These are phyloP conservation scores for Engraulis encrasicolus DNA, from an alignment of 2,113 vertebrate genomes.

Conservation along the genomic window DNA sequence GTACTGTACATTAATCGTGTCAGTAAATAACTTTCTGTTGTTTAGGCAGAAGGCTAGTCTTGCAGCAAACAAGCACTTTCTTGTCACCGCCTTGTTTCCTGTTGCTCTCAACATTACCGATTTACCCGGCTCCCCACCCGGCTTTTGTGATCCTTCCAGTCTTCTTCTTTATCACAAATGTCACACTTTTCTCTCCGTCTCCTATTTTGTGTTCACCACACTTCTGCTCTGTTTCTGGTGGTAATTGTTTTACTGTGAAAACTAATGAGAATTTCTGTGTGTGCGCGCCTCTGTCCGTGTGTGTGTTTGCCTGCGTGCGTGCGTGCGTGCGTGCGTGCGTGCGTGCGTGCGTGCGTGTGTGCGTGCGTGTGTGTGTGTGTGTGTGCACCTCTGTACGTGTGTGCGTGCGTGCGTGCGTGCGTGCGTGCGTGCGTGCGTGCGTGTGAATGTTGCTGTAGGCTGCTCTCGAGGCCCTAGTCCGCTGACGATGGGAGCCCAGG, in stretches of 20 bases:
- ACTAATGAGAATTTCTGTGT: not conserved
- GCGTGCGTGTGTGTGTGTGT: not conserved
- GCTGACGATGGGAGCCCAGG: constrained; percentile 97
- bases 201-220: constrained; percentile 9
- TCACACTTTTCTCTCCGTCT: not conserved
- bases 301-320: too few species aligned
- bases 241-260: not conserved
- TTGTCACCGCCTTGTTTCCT: not conserved
- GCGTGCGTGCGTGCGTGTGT: constrained; percentile 14
- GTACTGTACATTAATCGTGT: constrained; percentile 12
- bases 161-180: not conserved
- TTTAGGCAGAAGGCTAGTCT: constrained; percentile 9
- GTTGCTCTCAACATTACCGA: not conserved
- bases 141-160: not conserved
- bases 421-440: constrained; percentile 45
- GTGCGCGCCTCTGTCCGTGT: constrained; percentile 7
- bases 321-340: constrained; percentile 14
- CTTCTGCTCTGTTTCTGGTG: not conserved
- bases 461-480: constrained; percentile 96
- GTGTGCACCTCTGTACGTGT: too few species aligned
- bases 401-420: constrained; percentile 7
- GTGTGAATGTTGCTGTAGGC: constrained; percentile 82
- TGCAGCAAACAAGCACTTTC: not conserved
- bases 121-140: not conserved
- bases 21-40: constrained; percentile 28